A percentile compares a stretch with the other conserved stretches of the same genome.
Evolutionary conservation across 2,113 vertebrate genomes (phyloP).

Genomic region (Chunga burmeisteri): DNA sequence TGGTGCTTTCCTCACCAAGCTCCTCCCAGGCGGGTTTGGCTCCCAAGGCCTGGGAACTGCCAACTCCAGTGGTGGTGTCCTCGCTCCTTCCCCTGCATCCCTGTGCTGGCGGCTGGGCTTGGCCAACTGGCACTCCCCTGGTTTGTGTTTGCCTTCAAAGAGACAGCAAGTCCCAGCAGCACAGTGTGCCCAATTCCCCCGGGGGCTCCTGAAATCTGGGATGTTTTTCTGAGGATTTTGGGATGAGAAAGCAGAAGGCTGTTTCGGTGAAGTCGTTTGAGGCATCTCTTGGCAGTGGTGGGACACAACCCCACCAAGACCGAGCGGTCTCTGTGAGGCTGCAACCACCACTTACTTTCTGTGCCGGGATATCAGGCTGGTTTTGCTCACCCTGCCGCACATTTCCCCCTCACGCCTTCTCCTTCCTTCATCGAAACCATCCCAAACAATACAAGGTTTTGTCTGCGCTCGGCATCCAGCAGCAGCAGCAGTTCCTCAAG

Average conservation of each 20-base stretch:
- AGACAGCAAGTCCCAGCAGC: neutral
- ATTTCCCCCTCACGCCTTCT: neutral
- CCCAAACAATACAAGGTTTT: conserved; percentile 3
- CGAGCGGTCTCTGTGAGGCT: rapidly evolving
- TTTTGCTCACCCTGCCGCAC: neutral
- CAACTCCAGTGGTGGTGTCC: rapidly evolving
- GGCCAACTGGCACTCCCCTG: rapidly evolving
- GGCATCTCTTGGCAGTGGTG: neutral
- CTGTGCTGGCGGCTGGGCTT: neutral
- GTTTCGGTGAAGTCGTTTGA: neutral
- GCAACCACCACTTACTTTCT: neutral
- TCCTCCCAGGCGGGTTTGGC: neutral
- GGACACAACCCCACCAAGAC: neutral
- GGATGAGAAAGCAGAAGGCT: neutral
- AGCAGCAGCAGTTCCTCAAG: neutral
- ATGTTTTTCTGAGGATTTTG: neutral
- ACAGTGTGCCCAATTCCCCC: rapidly evolving
- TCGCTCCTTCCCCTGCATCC: neutral
- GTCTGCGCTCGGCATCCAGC: neutral
- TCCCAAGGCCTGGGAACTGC: neutral
- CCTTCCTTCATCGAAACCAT: neutral
- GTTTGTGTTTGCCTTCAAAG: neutral
- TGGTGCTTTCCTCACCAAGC: neutral
- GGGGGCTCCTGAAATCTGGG: neutral
- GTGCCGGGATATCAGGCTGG: neutral